phyloP scores from a whole-genome alignment of 2,797 vertebrate species.

The Mareca penelope region DNA sequence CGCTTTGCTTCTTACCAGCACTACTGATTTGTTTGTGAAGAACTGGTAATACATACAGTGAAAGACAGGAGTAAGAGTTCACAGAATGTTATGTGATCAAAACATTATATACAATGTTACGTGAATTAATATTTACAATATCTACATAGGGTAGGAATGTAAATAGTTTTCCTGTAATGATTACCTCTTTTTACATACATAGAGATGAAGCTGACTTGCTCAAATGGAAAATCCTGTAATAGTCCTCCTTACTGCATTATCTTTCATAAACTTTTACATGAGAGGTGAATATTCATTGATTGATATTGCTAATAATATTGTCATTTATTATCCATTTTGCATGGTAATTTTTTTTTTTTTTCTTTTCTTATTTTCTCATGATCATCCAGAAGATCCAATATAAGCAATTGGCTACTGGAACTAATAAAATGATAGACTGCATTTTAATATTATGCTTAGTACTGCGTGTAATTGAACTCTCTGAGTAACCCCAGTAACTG shows the following conservation, averaged over 20 bases:
- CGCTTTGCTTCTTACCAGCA: not conserved
- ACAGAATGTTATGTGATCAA: not conserved
- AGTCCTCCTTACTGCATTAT: rapidly evolving
- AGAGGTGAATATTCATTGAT: not conserved
- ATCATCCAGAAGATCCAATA: not conserved
- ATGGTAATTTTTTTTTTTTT: not conserved
- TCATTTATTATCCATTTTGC: not conserved
- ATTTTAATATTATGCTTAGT: not conserved
- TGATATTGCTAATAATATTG: not conserved
- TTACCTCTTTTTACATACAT: not conserved
- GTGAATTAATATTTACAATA: not conserved
- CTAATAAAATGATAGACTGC: not conserved
- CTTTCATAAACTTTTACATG: not conserved
- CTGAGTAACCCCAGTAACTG: not conserved
- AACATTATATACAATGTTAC: not conserved
- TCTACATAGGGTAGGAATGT: not conserved
- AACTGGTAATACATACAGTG: not conserved
- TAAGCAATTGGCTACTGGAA: not conserved
- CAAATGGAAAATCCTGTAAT: not conserved
- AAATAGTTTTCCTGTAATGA: not conserved
- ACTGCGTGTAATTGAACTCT: not conserved
- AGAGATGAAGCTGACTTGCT: not conserved
- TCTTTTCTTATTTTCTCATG: not conserved
- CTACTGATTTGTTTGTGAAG: not conserved
- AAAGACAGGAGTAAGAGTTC: not conserved